Evolutionary conservation across 2,888 invertebrate genomes (phyloP).

Genomic region (Noctua comes): DNA sequence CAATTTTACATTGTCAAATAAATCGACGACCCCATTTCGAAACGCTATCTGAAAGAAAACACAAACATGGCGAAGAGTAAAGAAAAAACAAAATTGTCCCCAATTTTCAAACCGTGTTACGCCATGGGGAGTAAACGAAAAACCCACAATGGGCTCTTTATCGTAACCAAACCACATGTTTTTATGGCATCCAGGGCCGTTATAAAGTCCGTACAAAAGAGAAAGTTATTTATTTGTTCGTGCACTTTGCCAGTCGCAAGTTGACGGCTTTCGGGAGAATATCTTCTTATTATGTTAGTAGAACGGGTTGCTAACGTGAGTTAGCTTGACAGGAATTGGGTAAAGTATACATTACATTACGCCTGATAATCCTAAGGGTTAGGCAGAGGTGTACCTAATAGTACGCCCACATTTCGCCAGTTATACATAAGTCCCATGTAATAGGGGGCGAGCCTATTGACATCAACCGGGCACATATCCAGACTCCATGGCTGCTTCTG

Average conservation of each 20-base stretch:
- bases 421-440: not conserved
- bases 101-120: conserved; percentile 40
- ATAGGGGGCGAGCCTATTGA: not conserved
- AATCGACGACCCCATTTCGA: not conserved
- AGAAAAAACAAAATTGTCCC: conserved; percentile 15
- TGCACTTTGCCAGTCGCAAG: conserved; percentile 53
- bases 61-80: not conserved
- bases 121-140: conserved; percentile 60
- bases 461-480: not conserved
- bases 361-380: not conserved
- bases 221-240: conserved; percentile 69
- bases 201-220: conserved; percentile 67
- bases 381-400: not conserved
- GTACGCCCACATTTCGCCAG: not conserved
- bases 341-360: not conserved
- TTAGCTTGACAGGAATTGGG: conserved; percentile 6
- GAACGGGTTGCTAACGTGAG: conserved; percentile 34
- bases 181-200: conserved; percentile 69
- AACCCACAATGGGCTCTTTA: conserved; percentile 67
- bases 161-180: conserved; percentile 72
- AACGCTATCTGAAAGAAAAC: not conserved
- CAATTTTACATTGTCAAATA: not conserved
- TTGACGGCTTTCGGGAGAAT: conserved; percentile 38
- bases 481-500: not conserved
- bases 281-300: conserved; percentile 36